Evolutionary conservation across 2,113 vertebrate species (phyloP).

Genomic region (Gallinago jamesoni): DNA sequence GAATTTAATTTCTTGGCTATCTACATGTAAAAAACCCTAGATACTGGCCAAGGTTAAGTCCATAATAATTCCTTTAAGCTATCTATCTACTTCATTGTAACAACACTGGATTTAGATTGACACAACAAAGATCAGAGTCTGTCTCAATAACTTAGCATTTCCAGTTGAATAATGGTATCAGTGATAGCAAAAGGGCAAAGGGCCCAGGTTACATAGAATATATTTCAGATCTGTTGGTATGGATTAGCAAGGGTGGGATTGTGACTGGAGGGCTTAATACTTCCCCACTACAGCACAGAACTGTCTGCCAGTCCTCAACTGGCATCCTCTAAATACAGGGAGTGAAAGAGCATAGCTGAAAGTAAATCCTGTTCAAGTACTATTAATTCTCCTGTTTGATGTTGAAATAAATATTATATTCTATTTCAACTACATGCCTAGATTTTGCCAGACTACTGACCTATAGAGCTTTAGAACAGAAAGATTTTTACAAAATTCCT

Average conservation of each 20-base stretch:
- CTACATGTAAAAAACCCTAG: not conserved
- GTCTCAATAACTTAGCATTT: slow-evolving; percentile 15
- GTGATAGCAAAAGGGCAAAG: slow-evolving; percentile 1
- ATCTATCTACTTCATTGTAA: not conserved
- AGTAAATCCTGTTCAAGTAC: not conserved
- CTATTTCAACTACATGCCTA: not conserved
- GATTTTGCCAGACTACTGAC: not conserved
- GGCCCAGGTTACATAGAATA: not conserved
- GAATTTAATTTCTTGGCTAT: not conserved
- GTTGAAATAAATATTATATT: not conserved
- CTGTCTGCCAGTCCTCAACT: not conserved
- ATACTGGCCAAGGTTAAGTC: not conserved
- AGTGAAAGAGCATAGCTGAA: not conserved
- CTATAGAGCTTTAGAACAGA: not conserved
- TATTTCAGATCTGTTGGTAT: not conserved
- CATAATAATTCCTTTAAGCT: not conserved
- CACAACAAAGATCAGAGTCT: not conserved
- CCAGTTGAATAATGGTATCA: not conserved
- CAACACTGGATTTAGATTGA: not conserved
- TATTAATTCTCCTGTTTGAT: not conserved
- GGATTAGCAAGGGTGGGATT: slow-evolving; percentile 13
- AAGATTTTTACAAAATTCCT: not conserved
- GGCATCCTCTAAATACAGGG: not conserved
- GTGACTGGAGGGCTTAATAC: not conserved
- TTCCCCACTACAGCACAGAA: not conserved